Conservation (phyloP, 2,888 invertebrate genomes). For the Cerceris ruficornis region DNA sequence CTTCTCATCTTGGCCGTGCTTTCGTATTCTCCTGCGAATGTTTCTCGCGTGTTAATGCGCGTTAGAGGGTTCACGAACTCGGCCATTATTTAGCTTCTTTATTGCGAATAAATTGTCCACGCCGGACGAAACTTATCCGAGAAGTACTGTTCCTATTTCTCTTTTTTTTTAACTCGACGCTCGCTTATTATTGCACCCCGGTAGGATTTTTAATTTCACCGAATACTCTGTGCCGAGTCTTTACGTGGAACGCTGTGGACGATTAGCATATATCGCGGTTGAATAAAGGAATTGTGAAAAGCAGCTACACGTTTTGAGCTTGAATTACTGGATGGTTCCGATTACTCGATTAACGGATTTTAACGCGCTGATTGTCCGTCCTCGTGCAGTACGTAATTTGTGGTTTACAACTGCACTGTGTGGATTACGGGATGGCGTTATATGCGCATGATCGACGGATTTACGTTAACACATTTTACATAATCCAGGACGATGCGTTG, state of each 20-base stretch:
- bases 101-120: conserved; percentile 68
- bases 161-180: conserved; percentile 31
- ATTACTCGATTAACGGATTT: too few species aligned
- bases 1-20: not conserved
- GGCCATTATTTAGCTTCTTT: conserved; percentile 67
- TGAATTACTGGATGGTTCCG: too few species aligned
- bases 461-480: too few species aligned
- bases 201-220: conserved; percentile 51
- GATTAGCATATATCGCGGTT: not conserved
- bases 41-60: conserved; percentile 14
- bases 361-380: too few species aligned
- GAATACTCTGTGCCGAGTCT: conserved; percentile 9
- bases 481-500: too few species aligned
- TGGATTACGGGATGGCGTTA: too few species aligned
- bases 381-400: too few species aligned
- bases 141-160: not conserved
- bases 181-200: conserved; percentile 27
- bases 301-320: too few species aligned
- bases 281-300: not conserved
- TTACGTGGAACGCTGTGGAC: not conserved
- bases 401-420: too few species aligned
- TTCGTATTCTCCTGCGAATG: not conserved
- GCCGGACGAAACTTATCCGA: conserved; percentile 21
- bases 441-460: too few species aligned
- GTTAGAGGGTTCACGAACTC: conserved; percentile 47